Base-by-base conservation (phyloP, 2,888 invertebrate genomes). In the Tiliacea citrago region DNA sequence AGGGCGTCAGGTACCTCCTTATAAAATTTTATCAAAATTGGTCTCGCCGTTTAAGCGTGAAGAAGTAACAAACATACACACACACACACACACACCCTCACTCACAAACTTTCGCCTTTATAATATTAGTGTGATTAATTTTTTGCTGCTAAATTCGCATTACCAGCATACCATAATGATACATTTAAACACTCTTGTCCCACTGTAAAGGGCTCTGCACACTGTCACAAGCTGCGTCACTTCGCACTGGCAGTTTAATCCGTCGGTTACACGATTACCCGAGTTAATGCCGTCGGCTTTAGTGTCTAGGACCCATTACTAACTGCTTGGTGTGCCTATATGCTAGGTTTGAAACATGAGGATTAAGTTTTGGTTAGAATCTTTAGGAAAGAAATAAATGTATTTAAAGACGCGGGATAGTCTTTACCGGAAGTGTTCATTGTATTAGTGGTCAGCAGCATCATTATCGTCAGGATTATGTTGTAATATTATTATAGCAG, bases 171-270 rank as follows among this genome's bases (percentile, higher is more conserved):
- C 62, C 45, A 62, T 73, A 61, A 79, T 69, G 68, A 66, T 47
- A 45, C 69, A 75, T 62, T 73, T 47, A 73, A 47, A 51, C 60
- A 21, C 24, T 47, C 55, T 42, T 16, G 76, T 51, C 63, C 2
- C 24, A 60, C 55, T 65, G 21, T 65, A 60, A 73, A 65, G 76
- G 24, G 76, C 76, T 47, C 57, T 81, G 57, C 72, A 81, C 47
- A 58, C 72, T 77, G 81, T 62, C 61, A 69, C 81, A 72, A 51
- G 35, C 68, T 51, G 57, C 77, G 63, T 81, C 81, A 81, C 77
- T 69, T 49, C 58, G 2, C 51, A 12, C 66, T 65, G 73, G 69
- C 77, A 62, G 67, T 4, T 13, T 77, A 81, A 81, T 62, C 82
- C 67, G 10, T 24, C 35, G 58, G 66, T 58, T 73, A 67, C 63